A percentile compares a stretch with the other conserved stretches of the same genome.
Conservation (phyloP, 30 jellyfish, hydroid and myxozoan species). For the Morbakka virulenta region DNA sequence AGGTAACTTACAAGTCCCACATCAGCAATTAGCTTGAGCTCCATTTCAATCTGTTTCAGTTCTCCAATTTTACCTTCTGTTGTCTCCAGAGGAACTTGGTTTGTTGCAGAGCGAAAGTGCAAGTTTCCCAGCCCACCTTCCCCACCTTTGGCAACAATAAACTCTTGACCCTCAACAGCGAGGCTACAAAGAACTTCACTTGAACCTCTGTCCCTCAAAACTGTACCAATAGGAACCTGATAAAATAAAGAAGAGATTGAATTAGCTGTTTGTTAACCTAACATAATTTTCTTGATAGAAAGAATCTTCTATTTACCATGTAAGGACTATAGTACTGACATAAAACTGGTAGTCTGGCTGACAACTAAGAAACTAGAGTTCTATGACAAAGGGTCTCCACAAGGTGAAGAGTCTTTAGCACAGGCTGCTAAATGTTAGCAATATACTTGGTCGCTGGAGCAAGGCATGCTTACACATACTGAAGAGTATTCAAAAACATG, state of each 20-base stretch:
- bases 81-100: conserved; percentile 73
- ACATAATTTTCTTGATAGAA: too few relatives aligned
- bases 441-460: too few relatives aligned
- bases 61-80: conserved; percentile 89
- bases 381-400: too few relatives aligned
- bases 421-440: too few relatives aligned
- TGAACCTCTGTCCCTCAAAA: conserved; percentile 28
- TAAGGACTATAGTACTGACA: too few relatives aligned
- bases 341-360: too few relatives aligned
- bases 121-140: conserved; percentile 87
- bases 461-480: too few relatives aligned
- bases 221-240: conserved; percentile 95
- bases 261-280: too few relatives aligned
- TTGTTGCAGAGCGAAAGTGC: conserved; percentile 68
- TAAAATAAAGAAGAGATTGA: background rate
- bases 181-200: conserved; percentile 43
- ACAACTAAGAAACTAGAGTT: too few relatives aligned
- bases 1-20: conserved; percentile 87
- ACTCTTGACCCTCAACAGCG: conserved; percentile 11
- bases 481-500: too few relatives aligned
- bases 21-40: conserved; percentile 92
- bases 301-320: too few relatives aligned
- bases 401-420: too few relatives aligned
- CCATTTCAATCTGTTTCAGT: conserved; percentile 53
- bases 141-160: conserved; percentile 79